Conservation (phyloP, 2,113 vertebrate species). For the Daboia siamensis region DNA sequence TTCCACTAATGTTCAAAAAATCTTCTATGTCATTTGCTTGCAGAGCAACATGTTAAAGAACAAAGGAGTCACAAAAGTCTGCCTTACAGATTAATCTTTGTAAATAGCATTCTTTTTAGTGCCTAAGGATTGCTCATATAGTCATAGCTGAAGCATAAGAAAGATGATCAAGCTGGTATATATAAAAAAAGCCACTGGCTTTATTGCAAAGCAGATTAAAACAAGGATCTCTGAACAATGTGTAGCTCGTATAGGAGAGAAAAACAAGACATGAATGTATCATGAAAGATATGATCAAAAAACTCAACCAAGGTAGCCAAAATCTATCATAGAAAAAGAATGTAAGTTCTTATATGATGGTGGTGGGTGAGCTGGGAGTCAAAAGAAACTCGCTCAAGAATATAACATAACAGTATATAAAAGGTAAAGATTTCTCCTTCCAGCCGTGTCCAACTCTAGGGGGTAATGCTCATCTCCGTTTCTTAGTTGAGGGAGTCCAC, state of each 20-base stretch:
- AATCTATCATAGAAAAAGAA: conserved; percentile 23
- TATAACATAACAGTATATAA: not conserved
- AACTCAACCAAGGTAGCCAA: not conserved
- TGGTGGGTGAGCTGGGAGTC: not conserved
- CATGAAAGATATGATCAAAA: not conserved
- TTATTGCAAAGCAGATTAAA: conserved; percentile 23
- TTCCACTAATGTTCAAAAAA: not conserved
- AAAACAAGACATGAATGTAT: conserved; percentile 2
- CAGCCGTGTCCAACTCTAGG: not conserved
- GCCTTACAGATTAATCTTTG: not conserved
- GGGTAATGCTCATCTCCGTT: not conserved
- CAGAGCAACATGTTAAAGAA: not conserved
- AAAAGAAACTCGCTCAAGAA: not conserved
- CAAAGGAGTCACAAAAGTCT: conserved; percentile 19
- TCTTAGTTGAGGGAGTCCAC: not conserved
- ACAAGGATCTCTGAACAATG: not conserved
- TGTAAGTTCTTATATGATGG: not conserved
- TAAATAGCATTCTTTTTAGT: not conserved
- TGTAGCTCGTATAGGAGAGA: not conserved
- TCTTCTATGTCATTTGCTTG: not conserved
- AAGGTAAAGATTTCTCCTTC: not conserved
- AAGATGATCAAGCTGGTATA: conserved; percentile 8
- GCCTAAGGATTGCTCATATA: not conserved
- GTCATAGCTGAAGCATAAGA: conserved; percentile 13
- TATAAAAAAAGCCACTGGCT: not conserved